Base-by-base conservation (phyloP, 2,888 invertebrate genomes). In the Merodon equestris region DNA sequence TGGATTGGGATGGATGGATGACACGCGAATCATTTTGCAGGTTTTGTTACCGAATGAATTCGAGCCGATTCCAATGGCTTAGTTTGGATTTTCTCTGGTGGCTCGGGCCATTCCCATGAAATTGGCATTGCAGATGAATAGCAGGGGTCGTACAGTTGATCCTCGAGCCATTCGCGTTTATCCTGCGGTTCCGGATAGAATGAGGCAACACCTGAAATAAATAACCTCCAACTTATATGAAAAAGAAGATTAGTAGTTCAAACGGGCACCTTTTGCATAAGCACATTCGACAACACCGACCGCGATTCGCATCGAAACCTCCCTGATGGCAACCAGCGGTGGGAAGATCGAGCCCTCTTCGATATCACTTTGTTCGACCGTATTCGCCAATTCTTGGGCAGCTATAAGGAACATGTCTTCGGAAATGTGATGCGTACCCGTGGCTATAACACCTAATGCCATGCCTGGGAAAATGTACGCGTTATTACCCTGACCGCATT, bases 401-500 rank as follows among this genome's bases (percentile, higher is more conserved):
- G 99, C 96, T 61, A 96, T 93, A 54, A 99, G 91, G 92, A 99
- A 99, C 89, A 98, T 92, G 81, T 95, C 94, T 86, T 99, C 98
- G 5, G 94, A 94, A 86, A 99, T 97, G 86, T 97, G 97, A 86
- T 97, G 95, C 4, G 97, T 95, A 66, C 96, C 95, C 34, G 97
- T 96, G 13, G 94, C 93, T 83, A 98, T 96, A 9, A 97, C 95
- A 9, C 98, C 99, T 15, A 99, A 92, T 9, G 97, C 98, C 63
- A 98, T 91, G 4, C 99, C 99, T 0, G 99, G 99, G 91, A 97
- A 98, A 85, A 98, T 97, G 89, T 98, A 98, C 0, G 98, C 96
- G 89, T 98, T 98, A 89, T 98, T 98, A 73, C 99, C 99, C 88
- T 99, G 99, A 0, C 99, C 99, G 0, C 99, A 96, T 83, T 93